Percentiles rank a stretch among this genome's conserved stretches.
phyloP scores from a whole-genome alignment of 2,888 invertebrate species.

The Hydrotaea diabolus region DNA sequence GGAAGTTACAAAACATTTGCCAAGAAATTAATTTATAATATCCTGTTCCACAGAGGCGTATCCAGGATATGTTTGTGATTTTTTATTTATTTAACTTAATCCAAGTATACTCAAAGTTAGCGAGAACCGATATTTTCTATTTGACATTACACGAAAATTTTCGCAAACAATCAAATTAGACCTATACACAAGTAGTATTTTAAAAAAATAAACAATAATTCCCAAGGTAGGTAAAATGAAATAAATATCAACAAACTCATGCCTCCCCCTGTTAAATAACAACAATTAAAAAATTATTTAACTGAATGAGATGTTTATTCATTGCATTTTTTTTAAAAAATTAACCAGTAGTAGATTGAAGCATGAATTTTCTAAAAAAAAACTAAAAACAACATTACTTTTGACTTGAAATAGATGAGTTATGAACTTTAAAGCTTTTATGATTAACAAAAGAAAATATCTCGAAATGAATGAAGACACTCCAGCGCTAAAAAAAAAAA shows the following conservation, averaged over 20 bases:
- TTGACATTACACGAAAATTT: no score
- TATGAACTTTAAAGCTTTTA: constrained; percentile 21
- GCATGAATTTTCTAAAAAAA: constrained; percentile 53
- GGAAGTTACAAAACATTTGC: no score
- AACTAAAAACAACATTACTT: not conserved
- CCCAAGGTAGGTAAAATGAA: constrained; percentile 30
- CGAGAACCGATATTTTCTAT: no score
- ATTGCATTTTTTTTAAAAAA: constrained; percentile 18
- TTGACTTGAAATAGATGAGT: constrained; percentile 32
- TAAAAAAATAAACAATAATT: not conserved
- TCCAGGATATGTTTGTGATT: no score
- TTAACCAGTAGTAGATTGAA: constrained; percentile 48
- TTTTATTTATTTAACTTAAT: no score
- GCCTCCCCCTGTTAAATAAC: not conserved
- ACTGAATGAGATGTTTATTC: constrained; percentile 32
- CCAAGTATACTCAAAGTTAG: no score
- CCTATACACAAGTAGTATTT: not conserved
- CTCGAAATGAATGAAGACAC: constrained; percentile 24
- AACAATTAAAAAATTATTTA: not conserved
- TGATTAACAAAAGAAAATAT: not conserved
- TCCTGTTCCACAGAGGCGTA: no score
- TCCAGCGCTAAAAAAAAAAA: not conserved
- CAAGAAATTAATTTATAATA: no score
- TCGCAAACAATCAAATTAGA: not conserved
- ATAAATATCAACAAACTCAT: not conserved